These are phyloP conservation scores for Mionectes macconnelli DNA, from an alignment of 2,113 vertebrate species.

Conservation along the genomic window DNA sequence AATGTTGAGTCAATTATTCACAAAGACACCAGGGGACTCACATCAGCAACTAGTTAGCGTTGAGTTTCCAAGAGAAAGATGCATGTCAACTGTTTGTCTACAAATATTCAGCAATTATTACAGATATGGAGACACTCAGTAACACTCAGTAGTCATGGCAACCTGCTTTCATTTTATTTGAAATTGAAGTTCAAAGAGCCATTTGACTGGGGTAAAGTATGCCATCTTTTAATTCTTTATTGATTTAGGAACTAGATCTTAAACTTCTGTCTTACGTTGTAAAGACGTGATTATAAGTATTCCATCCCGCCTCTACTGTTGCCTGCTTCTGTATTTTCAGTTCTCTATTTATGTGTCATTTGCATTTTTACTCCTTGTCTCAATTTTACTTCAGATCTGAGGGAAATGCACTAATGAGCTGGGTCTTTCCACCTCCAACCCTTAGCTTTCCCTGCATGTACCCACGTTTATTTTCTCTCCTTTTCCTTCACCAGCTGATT, in stretches of 20 bases:
- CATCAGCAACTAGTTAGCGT: slow-evolving; percentile 19
- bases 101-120: slow-evolving; percentile 62
- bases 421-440: background rate
- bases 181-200: slow-evolving; percentile 41
- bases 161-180: slow-evolving; percentile 32
- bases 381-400: background rate
- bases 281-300: background rate
- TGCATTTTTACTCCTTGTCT: background rate
- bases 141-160: slow-evolving; percentile 58
- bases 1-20: background rate
- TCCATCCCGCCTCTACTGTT: background rate
- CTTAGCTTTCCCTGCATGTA: background rate
- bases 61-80: slow-evolving; percentile 31
- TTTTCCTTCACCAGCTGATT: background rate
- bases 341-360: background rate
- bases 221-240: background rate
- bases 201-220: background rate
- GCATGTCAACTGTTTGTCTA: slow-evolving; percentile 41
- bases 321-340: background rate
- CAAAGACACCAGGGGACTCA: background rate
- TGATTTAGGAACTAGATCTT: slow-evolving; percentile 25
- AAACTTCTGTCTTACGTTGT: background rate
- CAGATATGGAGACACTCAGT: slow-evolving; percentile 14
- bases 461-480: background rate
- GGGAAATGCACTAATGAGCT: background rate